These are phyloP conservation scores for Amaurobius ferox DNA, from an alignment of 2,888 invertebrate genomes.

Conservation along the genomic window DNA sequence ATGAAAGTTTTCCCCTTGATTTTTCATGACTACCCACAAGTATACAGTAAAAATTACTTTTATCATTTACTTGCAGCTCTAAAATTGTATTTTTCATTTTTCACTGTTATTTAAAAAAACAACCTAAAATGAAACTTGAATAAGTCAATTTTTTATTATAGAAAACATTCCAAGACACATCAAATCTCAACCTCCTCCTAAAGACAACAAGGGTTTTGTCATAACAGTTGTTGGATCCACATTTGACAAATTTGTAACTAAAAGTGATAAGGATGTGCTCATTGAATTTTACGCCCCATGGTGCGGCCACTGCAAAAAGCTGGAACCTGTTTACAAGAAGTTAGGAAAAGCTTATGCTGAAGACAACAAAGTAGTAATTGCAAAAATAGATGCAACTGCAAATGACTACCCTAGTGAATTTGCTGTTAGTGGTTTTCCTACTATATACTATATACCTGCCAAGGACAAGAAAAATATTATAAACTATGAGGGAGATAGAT, in stretches of 20 bases:
- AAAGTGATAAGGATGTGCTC: constrained; percentile 80
- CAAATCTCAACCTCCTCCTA: constrained; percentile 65
- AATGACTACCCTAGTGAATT: constrained; percentile 77
- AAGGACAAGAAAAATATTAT: constrained; percentile 77
- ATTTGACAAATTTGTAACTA: constrained; percentile 79
- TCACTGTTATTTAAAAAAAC: too few relatives aligned
- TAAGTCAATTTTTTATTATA: too few relatives aligned
- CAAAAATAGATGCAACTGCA: constrained; percentile 77
- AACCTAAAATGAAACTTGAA: too few relatives aligned
- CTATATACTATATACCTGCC: constrained; percentile 78
- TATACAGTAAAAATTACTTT: too few relatives aligned
- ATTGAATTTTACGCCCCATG: constrained; percentile 82
- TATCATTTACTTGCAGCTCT: too few relatives aligned
- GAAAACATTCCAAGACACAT: constrained; percentile 58
- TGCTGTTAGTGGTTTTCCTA: constrained; percentile 76
- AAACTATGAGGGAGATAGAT: constrained; percentile 77
- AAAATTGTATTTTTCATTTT: too few relatives aligned
- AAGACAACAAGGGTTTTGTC: constrained; percentile 78
- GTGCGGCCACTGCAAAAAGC: constrained; percentile 81
- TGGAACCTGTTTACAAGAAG: constrained; percentile 80
- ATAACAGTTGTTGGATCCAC: constrained; percentile 80
- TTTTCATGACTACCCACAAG: too few relatives aligned
- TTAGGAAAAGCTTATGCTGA: constrained; percentile 76
- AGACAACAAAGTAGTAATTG: constrained; percentile 75
- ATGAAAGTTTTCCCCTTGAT: too few relatives aligned